phyloP scores from a whole-genome alignment of 1,140 invertebrate species.

The Samia ricini region DNA sequence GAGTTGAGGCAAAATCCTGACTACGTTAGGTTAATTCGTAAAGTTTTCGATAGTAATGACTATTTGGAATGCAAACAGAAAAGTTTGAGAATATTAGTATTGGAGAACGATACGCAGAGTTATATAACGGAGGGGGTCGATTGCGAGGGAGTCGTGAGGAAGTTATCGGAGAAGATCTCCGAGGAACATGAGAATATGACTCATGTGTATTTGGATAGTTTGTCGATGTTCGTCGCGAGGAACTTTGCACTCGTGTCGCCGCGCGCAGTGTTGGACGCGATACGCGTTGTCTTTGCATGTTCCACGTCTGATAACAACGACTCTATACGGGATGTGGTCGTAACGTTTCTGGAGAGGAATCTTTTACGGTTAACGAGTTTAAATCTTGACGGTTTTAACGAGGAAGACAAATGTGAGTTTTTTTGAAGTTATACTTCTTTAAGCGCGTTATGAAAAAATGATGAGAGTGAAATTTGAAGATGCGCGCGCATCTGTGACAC shows the following conservation, averaged over 20 bases:
- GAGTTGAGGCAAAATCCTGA: conserved; percentile 21
- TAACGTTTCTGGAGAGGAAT: conserved; percentile 47
- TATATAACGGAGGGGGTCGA: conserved; percentile 26
- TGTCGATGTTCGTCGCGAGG: conserved; percentile 39
- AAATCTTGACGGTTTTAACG: conserved; percentile 27
- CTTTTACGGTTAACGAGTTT: conserved; percentile 33
- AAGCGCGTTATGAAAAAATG: no score
- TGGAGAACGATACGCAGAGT: conserved; percentile 39
- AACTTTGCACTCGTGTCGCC: conserved; percentile 19
- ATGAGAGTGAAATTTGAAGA: no score
- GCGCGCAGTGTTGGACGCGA: conserved; percentile 29
- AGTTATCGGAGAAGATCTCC: conserved; percentile 36
- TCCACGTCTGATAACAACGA: conserved; percentile 49
- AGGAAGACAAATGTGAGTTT: conserved; percentile 52
- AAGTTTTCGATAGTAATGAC: conserved; percentile 31
- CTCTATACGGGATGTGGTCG: conserved; percentile 41
- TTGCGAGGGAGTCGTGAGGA: conserved; percentile 28
- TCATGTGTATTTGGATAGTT: conserved; percentile 57
- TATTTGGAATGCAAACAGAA: conserved; percentile 61
- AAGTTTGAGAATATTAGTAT: conserved; percentile 41
- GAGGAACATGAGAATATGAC: conserved; percentile 60
- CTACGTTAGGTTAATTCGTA: conserved; percentile 34
- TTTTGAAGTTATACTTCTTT: no score
- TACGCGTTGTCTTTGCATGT: conserved; percentile 44
- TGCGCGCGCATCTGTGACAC: no score